These are phyloP conservation scores for Dascillus cervinus DNA, from an alignment of 2,888 invertebrate species.

Conservation along the genomic window DNA sequence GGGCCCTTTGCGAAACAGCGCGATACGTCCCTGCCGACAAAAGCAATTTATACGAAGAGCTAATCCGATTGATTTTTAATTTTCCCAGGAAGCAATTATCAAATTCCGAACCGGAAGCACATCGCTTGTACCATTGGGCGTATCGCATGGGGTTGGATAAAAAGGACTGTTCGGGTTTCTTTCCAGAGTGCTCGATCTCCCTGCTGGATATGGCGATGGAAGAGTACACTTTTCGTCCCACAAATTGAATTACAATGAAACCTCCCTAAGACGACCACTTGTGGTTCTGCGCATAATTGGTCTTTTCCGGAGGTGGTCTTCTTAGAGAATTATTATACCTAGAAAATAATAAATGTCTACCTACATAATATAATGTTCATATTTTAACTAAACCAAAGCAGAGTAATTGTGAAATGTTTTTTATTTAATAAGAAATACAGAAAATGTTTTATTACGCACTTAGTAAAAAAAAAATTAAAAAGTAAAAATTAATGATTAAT, in stretches of 20 bases:
- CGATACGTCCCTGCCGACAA: constrained; percentile 54
- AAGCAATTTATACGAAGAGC: constrained; percentile 60
- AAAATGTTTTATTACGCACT: too few relatives aligned
- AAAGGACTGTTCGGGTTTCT: constrained; percentile 46
- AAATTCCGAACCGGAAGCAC: constrained; percentile 55
- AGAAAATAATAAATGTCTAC: background rate
- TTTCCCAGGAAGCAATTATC: constrained; percentile 58
- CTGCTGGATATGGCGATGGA: constrained; percentile 65
- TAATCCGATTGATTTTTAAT: constrained; percentile 57
- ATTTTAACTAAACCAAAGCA: background rate
- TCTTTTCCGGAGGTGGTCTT: too few relatives aligned
- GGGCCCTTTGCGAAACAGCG: constrained; percentile 66
- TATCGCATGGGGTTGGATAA: constrained; percentile 45
- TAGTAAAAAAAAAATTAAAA: too few relatives aligned
- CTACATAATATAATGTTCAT: background rate
- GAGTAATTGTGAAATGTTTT: too few relatives aligned
- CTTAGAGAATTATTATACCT: too few relatives aligned
- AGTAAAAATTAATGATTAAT: too few relatives aligned
- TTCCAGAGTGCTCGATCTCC: constrained; percentile 60
- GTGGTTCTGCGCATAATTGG: too few relatives aligned
- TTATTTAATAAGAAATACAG: background rate
- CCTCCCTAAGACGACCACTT: too few relatives aligned
- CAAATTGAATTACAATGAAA: too few relatives aligned
- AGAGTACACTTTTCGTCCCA: too few relatives aligned
- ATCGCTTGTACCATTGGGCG: constrained; percentile 59